Conservation (phyloP, 2,797 vertebrate species). For the Phalloptychus januarius region DNA sequence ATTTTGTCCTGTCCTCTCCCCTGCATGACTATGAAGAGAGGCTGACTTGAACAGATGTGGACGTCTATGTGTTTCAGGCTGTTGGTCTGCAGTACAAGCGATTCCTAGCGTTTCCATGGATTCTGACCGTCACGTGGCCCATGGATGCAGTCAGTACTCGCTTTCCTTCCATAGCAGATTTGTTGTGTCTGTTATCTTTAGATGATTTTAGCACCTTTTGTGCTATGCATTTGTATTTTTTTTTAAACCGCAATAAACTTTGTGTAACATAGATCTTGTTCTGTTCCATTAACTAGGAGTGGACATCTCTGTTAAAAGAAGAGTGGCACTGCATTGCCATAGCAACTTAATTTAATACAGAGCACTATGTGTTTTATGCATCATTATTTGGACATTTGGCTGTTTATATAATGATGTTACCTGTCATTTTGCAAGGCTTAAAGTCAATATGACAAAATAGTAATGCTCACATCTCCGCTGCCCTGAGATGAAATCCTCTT, state of each 20-base stretch:
- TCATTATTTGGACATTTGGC: too few relatives aligned
- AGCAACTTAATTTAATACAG: not conserved
- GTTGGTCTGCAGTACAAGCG: conserved; percentile 91
- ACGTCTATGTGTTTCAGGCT: conserved; percentile 72
- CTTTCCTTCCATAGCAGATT: not conserved
- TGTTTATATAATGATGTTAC: not conserved
- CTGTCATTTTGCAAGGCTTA: not conserved
- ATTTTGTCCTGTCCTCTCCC: not conserved
- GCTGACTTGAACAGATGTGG: not conserved
- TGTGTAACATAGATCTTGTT: not conserved
- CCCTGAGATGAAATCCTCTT: not conserved
- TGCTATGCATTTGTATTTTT: not conserved
- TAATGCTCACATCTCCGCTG: not conserved
- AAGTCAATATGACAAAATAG: not conserved
- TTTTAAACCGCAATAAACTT: not conserved
- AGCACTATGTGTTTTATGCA: too few relatives aligned
- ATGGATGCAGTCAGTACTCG: conserved; percentile 82
- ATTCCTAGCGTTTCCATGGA: conserved; percentile 94
- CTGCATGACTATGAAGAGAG: not conserved
- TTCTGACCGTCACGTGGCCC: conserved; percentile 94
- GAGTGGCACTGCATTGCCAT: not conserved
- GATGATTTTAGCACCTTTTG: not conserved
- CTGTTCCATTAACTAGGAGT: not conserved
- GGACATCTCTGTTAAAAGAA: too few relatives aligned
- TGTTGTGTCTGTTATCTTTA: not conserved